These are phyloP conservation scores for Grus americana DNA, from an alignment of 2,113 vertebrate genomes.

Conservation along the genomic window DNA sequence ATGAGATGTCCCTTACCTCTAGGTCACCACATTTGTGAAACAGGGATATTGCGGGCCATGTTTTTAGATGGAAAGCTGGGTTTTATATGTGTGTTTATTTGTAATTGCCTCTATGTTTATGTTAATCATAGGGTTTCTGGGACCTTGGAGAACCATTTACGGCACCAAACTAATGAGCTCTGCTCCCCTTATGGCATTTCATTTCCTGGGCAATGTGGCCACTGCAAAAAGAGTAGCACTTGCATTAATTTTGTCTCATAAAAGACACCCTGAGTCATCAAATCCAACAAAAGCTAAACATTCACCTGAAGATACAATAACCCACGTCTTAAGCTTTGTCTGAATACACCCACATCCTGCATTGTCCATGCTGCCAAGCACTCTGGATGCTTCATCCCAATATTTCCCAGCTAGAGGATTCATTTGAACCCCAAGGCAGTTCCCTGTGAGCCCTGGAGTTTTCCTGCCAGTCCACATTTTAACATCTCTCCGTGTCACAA, in stretches of 20 bases:
- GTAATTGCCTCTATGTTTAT: not conserved
- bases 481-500: not conserved
- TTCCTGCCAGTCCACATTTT: not conserved
- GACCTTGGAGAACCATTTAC: not conserved
- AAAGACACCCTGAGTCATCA: not conserved
- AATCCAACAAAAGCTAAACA: not conserved
- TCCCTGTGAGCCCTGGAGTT: not conserved
- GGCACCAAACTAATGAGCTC: constrained; percentile 13
- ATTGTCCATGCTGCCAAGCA: not conserved
- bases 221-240: not conserved
- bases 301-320: not conserved
- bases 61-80: not conserved
- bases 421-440: not conserved
- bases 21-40: not conserved
- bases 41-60: not conserved
- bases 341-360: not conserved
- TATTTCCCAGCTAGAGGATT: not conserved
- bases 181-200: not conserved
- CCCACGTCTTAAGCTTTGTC: not conserved
- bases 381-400: not conserved
- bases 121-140: not conserved
- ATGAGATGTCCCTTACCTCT: not conserved
- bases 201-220: not conserved
- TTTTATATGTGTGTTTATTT: not conserved
- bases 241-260: constrained; percentile 13